Evolutionary conservation across 2,113 vertebrate species (phyloP).

Genomic region (Xiphias gladius): DNA sequence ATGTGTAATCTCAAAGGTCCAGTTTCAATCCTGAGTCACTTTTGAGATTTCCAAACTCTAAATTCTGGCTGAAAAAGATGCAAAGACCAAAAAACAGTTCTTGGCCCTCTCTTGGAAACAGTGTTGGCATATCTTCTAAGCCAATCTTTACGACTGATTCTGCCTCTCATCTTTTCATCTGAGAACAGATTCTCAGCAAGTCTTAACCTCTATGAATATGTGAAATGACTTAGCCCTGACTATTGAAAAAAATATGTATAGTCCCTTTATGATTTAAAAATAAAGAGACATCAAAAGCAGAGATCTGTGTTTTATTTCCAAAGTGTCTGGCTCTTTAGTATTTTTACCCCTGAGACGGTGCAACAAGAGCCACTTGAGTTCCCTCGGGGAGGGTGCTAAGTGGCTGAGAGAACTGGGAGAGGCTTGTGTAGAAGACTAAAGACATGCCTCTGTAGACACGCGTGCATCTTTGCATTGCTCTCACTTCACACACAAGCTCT

Average conservation of each 20-base stretch:
- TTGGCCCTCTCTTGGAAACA: not conserved
- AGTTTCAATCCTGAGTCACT: not conserved
- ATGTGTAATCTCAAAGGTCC: not conserved
- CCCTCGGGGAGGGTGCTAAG: conserved; percentile 65
- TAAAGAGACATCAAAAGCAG: conserved; percentile 27
- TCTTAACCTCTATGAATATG: conserved; percentile 9
- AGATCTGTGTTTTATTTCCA: conserved; percentile 41
- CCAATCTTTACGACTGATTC: conserved; percentile 18
- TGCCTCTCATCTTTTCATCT: conserved; percentile 24
- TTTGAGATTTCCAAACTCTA: not conserved
- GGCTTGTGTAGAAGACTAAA: conserved; percentile 65
- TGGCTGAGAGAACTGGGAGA: conserved; percentile 62
- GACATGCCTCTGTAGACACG: conserved; percentile 62
- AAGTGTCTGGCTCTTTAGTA: conserved; percentile 51
- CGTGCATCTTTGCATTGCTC: conserved; percentile 67
- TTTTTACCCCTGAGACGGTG: conserved; percentile 62
- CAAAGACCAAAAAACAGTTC: not conserved
- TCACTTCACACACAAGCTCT: conserved; percentile 63
- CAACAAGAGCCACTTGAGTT: conserved; percentile 62
- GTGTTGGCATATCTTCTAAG: conserved; percentile 20
- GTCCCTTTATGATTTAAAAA: conserved; percentile 19
- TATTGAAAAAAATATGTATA: not conserved
- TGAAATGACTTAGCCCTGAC: conserved; percentile 1
- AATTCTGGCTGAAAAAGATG: not conserved
- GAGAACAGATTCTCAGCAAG: conserved; percentile 20